phyloP scores from a whole-genome alignment of 2,113 vertebrate species.

The Ovis canadensis region DNA sequence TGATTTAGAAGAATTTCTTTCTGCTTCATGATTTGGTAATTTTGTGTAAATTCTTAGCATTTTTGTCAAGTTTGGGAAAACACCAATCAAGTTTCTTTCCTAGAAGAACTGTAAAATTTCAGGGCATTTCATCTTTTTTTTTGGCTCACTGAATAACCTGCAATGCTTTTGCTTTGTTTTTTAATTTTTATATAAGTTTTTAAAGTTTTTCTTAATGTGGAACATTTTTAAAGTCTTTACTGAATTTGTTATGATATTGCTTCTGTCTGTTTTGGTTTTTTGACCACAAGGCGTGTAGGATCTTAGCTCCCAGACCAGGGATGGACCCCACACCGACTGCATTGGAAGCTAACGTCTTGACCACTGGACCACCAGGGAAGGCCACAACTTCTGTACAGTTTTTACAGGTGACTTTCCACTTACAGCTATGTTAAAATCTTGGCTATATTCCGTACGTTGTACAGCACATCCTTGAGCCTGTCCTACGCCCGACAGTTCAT shows the following conservation, averaged over 20 bases:
- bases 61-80: not conserved
- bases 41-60: not conserved
- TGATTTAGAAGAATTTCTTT: not conserved
- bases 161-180: not conserved
- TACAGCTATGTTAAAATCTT: not conserved
- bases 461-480: not conserved
- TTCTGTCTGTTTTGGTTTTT: not conserved
- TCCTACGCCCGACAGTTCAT: fast-evolving
- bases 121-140: not conserved
- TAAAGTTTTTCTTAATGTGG: not conserved
- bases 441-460: not conserved
- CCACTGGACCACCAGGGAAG: not conserved
- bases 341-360: not conserved
- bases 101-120: not conserved
- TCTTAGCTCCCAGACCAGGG: not conserved
- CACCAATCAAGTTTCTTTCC: not conserved
- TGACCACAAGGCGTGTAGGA: not conserved
- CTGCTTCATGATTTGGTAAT: not conserved
- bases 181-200: not conserved
- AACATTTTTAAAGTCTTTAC: not conserved
- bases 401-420: not conserved
- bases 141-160: not conserved
- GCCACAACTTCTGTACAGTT: not conserved
- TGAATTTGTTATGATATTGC: not conserved
- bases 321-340: not conserved